Evolutionary conservation across 2,797 vertebrate species (phyloP), one percentile per base, ranked within the genome.

Genomic region (Sebastes trivittatus): DNA sequence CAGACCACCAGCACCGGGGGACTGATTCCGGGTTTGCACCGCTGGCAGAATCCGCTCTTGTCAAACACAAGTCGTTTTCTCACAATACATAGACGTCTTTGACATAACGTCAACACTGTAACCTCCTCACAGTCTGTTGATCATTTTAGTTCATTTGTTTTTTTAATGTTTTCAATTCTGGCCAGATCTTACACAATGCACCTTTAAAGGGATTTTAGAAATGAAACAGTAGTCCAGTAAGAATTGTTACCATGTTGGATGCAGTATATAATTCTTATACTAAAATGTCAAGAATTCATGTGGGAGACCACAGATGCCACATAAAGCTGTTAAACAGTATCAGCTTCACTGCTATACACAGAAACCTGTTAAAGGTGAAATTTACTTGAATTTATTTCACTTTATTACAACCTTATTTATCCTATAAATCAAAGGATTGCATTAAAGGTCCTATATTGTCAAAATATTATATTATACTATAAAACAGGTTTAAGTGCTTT

Each of bases 351-450:
- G 38, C 49, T 3, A 8, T 42, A 63, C 23, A 38, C 16, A 9
- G n/a, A 55, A 8, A n/a, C 29, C 77, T 49, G 32, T 7, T 52
- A 61, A 86, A 84, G 72, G 72, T 72, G 64, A 13, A 16, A 60
- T 62, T 64, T 61, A 77, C 62, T 73, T 80, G 7, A 30, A 13
- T 65, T 72, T 11, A 85, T 75, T 87, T 84, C 29, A 65, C 23
- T 79, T 78, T 55, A 83, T 69, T 49, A 20, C 32, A 29, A 4
- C 54, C 69, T 54, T 56, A 72, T 67, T 67, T 34, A 71, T 72
- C 11, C 54, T 22, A 25, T 42, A 29, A 27, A 55, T 74, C 29
- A 61, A n/a, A 18, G 6, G 49, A 67, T 30, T 3, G 11, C 11
- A 62, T 72, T 75, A 64, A 38, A 38, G 36, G 11, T 38, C 36